Evolutionary conservation across 1,140 invertebrate genomes (phyloP).

Genomic region (Drosophila lacertosa): DNA sequence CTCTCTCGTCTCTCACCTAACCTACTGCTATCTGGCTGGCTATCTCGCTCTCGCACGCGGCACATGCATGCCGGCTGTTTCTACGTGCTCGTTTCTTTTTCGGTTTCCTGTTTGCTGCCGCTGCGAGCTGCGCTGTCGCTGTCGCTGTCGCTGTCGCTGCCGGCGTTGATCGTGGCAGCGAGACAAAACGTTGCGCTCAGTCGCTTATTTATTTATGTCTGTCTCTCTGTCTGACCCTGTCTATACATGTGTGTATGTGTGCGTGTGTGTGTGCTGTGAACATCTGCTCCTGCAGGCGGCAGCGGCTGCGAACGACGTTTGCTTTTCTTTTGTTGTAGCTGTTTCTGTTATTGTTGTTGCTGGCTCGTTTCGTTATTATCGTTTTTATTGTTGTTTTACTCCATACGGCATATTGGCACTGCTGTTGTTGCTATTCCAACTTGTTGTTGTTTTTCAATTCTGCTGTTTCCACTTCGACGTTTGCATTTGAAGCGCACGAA

Average conservation of each 20-base stretch:
- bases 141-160: constrained; percentile 32
- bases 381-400: constrained; percentile 80
- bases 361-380: constrained; percentile 77
- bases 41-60: constrained; percentile 12
- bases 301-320: constrained; percentile 62
- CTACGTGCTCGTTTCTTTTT: constrained; percentile 37
- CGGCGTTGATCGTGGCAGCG: constrained; percentile 61
- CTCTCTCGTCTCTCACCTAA: constrained; percentile 19
- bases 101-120: constrained; percentile 73
- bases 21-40: constrained; percentile 16
- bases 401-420: constrained; percentile 61
- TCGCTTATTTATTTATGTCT: constrained; percentile 80
- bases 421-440: constrained; percentile 32
- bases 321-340: constrained; percentile 70
- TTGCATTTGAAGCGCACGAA: constrained; percentile 46
- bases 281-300: constrained; percentile 76
- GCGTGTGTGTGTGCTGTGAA: constrained; percentile 78
- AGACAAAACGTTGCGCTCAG: constrained; percentile 63
- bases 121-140: constrained; percentile 18
- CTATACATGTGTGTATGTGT: constrained; percentile 35
- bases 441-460: background rate
- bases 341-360: constrained; percentile 14
- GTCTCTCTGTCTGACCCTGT: constrained; percentile 38
- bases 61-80: background rate
- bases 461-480: constrained; percentile 29